A percentile compares a stretch with the other conserved stretches of the same genome.
phyloP scores from a whole-genome alignment of 35 echinoderm and acorn worm species.

The Diadema setosum region DNA sequence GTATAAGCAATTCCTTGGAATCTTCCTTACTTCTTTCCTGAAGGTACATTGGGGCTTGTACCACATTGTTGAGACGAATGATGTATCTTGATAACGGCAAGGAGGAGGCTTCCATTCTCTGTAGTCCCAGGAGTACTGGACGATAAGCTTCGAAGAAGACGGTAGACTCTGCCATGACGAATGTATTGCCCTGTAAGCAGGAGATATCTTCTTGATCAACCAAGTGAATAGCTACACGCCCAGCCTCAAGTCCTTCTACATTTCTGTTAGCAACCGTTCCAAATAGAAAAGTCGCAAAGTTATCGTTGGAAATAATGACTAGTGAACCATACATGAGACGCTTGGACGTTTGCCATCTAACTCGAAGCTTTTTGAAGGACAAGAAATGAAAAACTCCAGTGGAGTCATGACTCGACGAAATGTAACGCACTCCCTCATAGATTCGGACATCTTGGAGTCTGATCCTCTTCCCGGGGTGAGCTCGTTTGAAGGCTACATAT shows the following conservation, averaged over 20 bases:
- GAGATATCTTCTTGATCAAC: neutral
- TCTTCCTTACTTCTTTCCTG: neutral
- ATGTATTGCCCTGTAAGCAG: neutral
- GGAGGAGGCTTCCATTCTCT: conserved; percentile 7
- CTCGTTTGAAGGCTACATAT: conserved; percentile 49
- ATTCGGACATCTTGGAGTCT: conserved; percentile 35
- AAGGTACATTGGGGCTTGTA: conserved; percentile 43
- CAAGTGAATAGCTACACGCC: conserved; percentile 39
- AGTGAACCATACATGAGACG: conserved; percentile 63
- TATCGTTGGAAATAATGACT: conserved; percentile 44
- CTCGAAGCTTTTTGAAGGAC: conserved; percentile 42
- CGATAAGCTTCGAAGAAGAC: conserved; percentile 80
- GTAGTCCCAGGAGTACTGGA: conserved; percentile 66
- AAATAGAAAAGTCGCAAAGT: conserved; percentile 54
- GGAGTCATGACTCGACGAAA: neutral
- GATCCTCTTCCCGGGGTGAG: neutral
- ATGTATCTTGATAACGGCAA: conserved; percentile 73
- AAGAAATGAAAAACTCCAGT: conserved; percentile 40
- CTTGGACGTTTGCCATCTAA: conserved; percentile 48
- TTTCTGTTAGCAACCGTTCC: conserved; percentile 53
- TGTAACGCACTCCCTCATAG: conserved; percentile 39
- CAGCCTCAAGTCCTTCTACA: neutral
- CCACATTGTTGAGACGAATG: neutral
- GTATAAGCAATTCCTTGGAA: neutral
- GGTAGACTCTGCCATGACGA: conserved; percentile 65